Conservation (phyloP, 2,113 vertebrate species). For the Amphilophus citrinellus region DNA sequence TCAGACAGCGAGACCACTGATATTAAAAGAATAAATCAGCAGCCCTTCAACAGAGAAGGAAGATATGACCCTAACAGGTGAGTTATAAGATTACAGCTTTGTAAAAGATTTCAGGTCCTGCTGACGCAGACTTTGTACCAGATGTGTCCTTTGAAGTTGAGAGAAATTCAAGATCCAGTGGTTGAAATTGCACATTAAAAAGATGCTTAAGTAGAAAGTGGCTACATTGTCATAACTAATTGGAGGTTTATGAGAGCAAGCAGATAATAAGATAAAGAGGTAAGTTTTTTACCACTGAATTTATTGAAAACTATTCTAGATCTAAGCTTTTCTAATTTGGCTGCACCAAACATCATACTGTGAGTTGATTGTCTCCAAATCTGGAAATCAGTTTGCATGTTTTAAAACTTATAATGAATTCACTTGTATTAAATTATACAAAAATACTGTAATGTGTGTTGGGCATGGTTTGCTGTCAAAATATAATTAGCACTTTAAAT, state of each 20-base stretch:
- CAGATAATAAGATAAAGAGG: not conserved
- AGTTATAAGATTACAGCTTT: conserved; percentile 29
- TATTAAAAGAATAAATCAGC: conserved; percentile 88
- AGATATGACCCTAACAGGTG: conserved; percentile 90
- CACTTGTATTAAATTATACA: not conserved
- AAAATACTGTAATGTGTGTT: not conserved
- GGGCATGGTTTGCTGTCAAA: not conserved
- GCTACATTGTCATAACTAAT: not conserved
- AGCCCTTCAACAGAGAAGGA: conserved; percentile 82
- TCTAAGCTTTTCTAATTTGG: no score
- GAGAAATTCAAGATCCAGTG: not conserved
- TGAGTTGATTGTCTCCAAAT: no score
- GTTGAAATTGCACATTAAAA: not conserved
- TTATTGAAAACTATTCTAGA: no score
- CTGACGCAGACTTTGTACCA: not conserved
- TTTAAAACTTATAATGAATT: not conserved
- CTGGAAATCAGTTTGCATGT: no score
- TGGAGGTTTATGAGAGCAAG: not conserved
- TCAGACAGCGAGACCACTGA: conserved; percentile 91
- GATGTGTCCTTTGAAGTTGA: not conserved
- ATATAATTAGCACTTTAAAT: not conserved
- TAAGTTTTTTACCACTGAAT: no score
- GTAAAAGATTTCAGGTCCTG: not conserved
- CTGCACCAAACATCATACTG: no score
- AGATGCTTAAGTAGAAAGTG: not conserved